phyloP scores from a whole-genome alignment of 2,113 vertebrate genomes.

The Nansenia antarctica region DNA sequence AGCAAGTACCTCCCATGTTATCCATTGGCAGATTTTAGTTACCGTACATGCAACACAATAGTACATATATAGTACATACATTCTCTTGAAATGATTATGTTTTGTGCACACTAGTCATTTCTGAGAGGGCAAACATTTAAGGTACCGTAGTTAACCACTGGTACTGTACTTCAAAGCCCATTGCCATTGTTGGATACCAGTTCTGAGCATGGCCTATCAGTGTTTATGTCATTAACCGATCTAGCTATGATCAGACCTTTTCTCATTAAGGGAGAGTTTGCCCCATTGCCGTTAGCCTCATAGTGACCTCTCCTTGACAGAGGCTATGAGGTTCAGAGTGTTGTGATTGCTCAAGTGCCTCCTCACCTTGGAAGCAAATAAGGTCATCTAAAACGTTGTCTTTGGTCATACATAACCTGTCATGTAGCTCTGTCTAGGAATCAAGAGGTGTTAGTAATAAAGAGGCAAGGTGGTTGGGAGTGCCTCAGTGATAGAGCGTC shows the following conservation, averaged over 20 bases:
- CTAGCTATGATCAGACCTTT: neutral
- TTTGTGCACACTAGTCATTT: too few relatives aligned
- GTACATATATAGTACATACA: too few relatives aligned
- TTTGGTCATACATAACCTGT: slow-evolving; percentile 10
- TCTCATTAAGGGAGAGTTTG: neutral
- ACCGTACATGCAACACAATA: too few relatives aligned
- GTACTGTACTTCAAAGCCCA: too few relatives aligned
- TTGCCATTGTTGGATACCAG: too few relatives aligned
- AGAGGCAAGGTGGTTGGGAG: slow-evolving; percentile 9
- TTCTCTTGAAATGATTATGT: too few relatives aligned
- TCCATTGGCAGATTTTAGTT: too few relatives aligned
- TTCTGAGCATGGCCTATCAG: too few relatives aligned
- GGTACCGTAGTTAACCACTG: too few relatives aligned
- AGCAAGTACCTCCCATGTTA: too few relatives aligned
- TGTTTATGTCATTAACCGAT: too few relatives aligned
- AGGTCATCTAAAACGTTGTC: slow-evolving; percentile 19
- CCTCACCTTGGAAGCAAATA: slow-evolving; percentile 42
- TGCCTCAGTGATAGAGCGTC: slow-evolving; percentile 33
- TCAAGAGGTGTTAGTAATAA: slow-evolving; percentile 35
- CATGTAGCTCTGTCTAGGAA: slow-evolving; percentile 13
- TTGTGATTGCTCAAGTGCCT: slow-evolving; percentile 42
- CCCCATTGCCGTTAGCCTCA: neutral
- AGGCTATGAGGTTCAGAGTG: slow-evolving; percentile 19
- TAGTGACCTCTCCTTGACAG: neutral
- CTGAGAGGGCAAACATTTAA: too few relatives aligned